A percentile compares a stretch with the other conserved stretches of the same genome.
Evolutionary conservation across 2,113 vertebrate species (phyloP).

Genomic region (Xenopus tropicalis): DNA sequence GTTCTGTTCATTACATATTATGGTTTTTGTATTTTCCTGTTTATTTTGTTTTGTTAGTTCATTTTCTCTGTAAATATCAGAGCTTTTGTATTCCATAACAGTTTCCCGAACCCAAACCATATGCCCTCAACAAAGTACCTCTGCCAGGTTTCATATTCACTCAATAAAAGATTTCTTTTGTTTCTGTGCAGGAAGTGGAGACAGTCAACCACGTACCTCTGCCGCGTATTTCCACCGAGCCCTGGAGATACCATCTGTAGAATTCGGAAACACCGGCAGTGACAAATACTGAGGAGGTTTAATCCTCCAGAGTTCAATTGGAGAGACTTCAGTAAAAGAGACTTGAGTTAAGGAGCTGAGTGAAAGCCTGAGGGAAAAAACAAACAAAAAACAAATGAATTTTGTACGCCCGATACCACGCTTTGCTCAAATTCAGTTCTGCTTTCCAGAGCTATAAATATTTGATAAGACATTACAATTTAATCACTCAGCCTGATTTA

Average conservation of each 20-base stretch:
- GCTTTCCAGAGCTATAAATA: constrained; percentile 29
- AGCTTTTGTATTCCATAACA: too few relatives aligned
- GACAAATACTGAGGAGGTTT: background rate
- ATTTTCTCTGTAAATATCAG: too few relatives aligned
- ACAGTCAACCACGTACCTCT: constrained; percentile 30
- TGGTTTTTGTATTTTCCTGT: too few relatives aligned
- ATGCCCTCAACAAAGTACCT: too few relatives aligned
- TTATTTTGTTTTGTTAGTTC: too few relatives aligned
- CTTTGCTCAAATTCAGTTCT: background rate
- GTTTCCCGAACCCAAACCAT: too few relatives aligned
- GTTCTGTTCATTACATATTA: too few relatives aligned
- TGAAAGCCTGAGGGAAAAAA: background rate
- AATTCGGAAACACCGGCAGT: background rate
- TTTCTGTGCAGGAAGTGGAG: constrained; percentile 19
- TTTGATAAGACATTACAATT: constrained; percentile 30
- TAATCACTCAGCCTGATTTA: constrained; percentile 26
- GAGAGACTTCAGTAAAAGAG: background rate
- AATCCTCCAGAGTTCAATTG: background rate
- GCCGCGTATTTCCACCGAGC: constrained; percentile 33
- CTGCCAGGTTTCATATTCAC: too few relatives aligned
- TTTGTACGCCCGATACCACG: background rate
- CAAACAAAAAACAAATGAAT: constrained; percentile 3
- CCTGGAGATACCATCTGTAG: constrained; percentile 35
- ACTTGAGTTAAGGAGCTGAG: background rate
- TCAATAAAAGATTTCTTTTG: too few relatives aligned